Evolutionary conservation across 2,888 invertebrate species (phyloP).

Genomic region (Pseudolycoriella hygida): DNA sequence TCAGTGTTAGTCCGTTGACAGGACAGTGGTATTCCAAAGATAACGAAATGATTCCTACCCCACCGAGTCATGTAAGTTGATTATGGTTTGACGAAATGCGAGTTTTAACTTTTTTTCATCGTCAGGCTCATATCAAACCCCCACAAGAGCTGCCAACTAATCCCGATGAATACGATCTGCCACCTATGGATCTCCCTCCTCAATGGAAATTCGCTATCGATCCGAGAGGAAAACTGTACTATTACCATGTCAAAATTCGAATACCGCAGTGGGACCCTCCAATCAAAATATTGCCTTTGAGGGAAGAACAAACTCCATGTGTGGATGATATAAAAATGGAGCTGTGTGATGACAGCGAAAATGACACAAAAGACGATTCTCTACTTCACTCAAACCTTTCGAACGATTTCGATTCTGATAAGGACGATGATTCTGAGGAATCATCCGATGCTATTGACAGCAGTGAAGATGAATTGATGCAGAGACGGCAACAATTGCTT

Average conservation of each 20-base stretch:
- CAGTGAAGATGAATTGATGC: slow-evolving; percentile 7
- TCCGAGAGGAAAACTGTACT: slow-evolving; percentile 69
- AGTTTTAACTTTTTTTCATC: too few species aligned
- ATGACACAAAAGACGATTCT: not conserved
- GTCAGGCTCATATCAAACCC: slow-evolving; percentile 17
- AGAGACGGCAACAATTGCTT: slow-evolving; percentile 3
- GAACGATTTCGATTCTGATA: slow-evolving; percentile 6
- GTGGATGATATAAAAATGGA: not conserved
- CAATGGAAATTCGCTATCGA: slow-evolving; percentile 80
- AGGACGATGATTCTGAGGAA: slow-evolving; percentile 7
- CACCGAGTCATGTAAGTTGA: slow-evolving; percentile 20
- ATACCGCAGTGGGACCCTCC: slow-evolving; percentile 69
- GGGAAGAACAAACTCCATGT: slow-evolving; percentile 2
- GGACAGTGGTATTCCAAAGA: slow-evolving; percentile 26
- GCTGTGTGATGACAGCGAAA: slow-evolving; percentile 1
- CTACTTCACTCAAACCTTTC: not conserved
- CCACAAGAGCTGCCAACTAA: slow-evolving; percentile 18
- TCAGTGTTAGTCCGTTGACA: slow-evolving; percentile 24
- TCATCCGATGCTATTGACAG: slow-evolving; percentile 10
- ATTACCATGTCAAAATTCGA: slow-evolving; percentile 69
- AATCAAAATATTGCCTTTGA: slow-evolving; percentile 17
- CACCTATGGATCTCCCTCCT: slow-evolving; percentile 51
- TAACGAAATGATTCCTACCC: slow-evolving; percentile 18
- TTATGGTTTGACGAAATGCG: too few species aligned
- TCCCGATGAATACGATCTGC: slow-evolving; percentile 22